Percentiles rank a stretch among this genome's conserved stretches.
Evolutionary conservation across 2,797 vertebrate genomes (phyloP).

Genomic region (Chlorospingus flavigularis): DNA sequence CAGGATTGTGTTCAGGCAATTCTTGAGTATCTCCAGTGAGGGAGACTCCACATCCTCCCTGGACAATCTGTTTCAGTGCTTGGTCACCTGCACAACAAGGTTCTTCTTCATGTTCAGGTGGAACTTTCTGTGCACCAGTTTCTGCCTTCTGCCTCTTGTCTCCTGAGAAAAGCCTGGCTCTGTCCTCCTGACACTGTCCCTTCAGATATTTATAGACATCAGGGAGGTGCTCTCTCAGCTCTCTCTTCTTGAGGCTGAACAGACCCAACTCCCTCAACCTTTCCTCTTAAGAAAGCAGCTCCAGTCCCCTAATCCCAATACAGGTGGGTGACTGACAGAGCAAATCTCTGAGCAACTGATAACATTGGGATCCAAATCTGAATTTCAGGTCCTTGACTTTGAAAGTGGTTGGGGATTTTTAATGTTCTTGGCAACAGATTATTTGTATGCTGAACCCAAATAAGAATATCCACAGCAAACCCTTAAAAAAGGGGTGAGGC

Average conservation of each 20-base stretch:
- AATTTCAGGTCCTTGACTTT: background rate
- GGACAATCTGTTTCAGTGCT: background rate
- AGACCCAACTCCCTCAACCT: background rate
- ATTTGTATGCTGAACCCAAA: background rate
- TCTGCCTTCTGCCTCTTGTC: background rate
- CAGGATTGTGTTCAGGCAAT: background rate
- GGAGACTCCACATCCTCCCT: background rate
- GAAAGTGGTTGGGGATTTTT: background rate
- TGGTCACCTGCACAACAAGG: background rate
- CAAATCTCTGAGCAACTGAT: background rate
- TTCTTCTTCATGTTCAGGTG: background rate
- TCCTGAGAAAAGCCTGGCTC: background rate
- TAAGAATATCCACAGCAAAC: background rate
- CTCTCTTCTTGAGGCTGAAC: background rate
- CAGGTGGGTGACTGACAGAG: background rate
- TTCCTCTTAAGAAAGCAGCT: background rate
- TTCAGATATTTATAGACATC: background rate
- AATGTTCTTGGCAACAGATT: background rate
- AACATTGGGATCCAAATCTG: background rate
- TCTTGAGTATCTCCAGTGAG: background rate
- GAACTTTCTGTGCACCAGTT: background rate
- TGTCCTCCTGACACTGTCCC: background rate
- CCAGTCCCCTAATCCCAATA: background rate
- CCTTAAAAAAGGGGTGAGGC: background rate
- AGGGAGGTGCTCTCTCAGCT: background rate